Base-by-base conservation (phyloP, 2,113 vertebrate species). In the Oreocharis arfaki region DNA sequence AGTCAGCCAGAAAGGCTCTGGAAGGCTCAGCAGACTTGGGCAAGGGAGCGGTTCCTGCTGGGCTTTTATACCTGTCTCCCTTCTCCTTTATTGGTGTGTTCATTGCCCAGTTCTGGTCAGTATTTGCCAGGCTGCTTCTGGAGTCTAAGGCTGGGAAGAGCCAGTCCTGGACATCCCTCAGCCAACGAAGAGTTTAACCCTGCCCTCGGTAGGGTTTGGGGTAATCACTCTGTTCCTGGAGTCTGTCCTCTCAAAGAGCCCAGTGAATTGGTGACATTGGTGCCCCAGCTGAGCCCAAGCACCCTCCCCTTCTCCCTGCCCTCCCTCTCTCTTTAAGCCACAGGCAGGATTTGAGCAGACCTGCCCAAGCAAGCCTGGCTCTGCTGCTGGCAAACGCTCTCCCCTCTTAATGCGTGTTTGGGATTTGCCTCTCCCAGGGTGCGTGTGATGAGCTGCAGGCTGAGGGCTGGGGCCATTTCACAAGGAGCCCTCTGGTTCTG, bases 1-100 rank as follows among this genome's bases (percentile, higher is more conserved):
- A 97, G 94, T 71, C 91, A 57, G 76, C 11, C 88, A 46, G 65
- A 50, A 84, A 76, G 76, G 63, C 56, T 59, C 55, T 70, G 80
- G 39, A 67, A 55, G 61, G 64, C 50, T 76, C 5, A 4, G 63
- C 67, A 24, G 53, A 18, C 20, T 33, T 14, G 50, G 89, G 30
- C 4, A 1, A 26, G 60, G 35, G 13, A 26, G 27, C 23, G 12
- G 12, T 37, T 61, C n/a, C 26, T 28, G 39, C 44, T 70, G 49
- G 3, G 3, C 8, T 33, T 69, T 85, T 61, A 30, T 77, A 11
- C 70, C 49, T 30, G 27, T 41, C 39, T 87, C 28, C 33, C 23
- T 55, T 46, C 67, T 68, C 7, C 1, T 87, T 85, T 42, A 39
- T 7, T 59, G n/a, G 30, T 1, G 3, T 67, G 33, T n/a, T 82